Evolutionary conservation across 2,888 invertebrate species (phyloP), one percentile per base, ranked within the genome.

Genomic region (Sesia apiformis): DNA sequence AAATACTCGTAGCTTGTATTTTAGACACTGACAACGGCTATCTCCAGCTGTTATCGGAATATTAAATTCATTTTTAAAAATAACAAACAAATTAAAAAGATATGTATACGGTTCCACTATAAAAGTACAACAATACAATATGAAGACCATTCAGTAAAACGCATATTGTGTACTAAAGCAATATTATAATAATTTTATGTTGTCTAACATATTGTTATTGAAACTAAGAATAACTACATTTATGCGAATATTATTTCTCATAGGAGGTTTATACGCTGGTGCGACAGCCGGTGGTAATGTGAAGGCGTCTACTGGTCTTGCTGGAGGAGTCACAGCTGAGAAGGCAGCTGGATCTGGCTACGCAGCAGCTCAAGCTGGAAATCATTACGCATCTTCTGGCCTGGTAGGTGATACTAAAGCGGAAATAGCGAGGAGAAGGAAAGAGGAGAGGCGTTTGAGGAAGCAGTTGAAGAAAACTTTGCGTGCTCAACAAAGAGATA

Each of bases 211-310:
- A 23, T 23, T 23, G 23, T 23, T 23, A 23, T 23, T 23, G 23
- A 23, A 23, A 23, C 23, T 23, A 23, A 23, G 23, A 23, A 23
- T 23, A 23, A 23, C 23, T 23, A 23, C 2, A 23, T 23, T 23
- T 23, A 23, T 23, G 23, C 23, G 23, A 23, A 38, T 7, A 23
- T 38, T 50, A 8, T 8, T 23, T 7, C 6, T 5, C 7, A 57
- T 62, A 76, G 92, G 92, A 56, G 90, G 90, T 23, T 69, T 92
- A 0, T 93, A 84, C 56, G 92, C 93, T 49, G 91, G 90, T 41
- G 92, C 92, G 1, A 91, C 91, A 3, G 90, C 91, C 42, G 91
- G 91, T 5, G 90, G 88, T n/a, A 87, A 87, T 52, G 75, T 91
- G 1, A 79, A 78, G 8, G 91, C 91, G 0, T 74, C 78, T 39